phyloP scores from a whole-genome alignment of 2,113 vertebrate genomes.

The Marcusenius ussheri region DNA sequence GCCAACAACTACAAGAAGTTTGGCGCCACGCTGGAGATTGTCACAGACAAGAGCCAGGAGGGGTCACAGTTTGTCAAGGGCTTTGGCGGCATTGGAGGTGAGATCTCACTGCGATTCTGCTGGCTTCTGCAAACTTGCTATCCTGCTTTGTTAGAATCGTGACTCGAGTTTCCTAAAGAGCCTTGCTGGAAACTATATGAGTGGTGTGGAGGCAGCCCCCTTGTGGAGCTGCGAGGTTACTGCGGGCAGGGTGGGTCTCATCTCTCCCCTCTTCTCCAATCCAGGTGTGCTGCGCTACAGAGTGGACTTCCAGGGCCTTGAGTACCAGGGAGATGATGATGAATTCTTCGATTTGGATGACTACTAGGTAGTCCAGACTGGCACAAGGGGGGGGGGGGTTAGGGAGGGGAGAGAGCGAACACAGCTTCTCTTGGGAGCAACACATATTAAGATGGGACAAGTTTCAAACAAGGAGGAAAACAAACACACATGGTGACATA shows the following conservation, averaged over 20 bases:
- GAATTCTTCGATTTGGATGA: conserved; percentile 99
- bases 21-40: conserved; percentile 97
- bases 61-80: conserved; percentile 99
- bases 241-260: neutral
- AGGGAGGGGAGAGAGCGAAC: conserved; percentile 47
- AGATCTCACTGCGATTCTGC: conserved; percentile 36
- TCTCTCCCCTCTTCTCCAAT: neutral
- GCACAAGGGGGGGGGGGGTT: conserved; percentile 48
- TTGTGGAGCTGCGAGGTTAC: neutral
- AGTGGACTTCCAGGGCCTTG: conserved; percentile 99
- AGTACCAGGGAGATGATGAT: conserved; percentile 96
- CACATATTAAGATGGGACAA: conserved; percentile 52
- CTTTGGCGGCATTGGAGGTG: conserved; percentile 98
- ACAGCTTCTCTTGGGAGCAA: conserved; percentile 40
- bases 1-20: conserved; percentile 99
- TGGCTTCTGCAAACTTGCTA: neutral
- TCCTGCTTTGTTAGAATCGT: neutral
- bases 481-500: conserved; percentile 58
- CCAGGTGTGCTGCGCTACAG: conserved; percentile 97
- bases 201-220: neutral
- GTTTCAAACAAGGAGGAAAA: conserved; percentile 58
- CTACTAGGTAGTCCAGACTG: conserved; percentile 99
- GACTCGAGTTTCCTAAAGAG: neutral
- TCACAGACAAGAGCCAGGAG: conserved; percentile 99
- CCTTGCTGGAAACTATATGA: neutral